Evolutionary conservation across 2,888 invertebrate genomes (phyloP).

Genomic region (Lordiphosa andalusiaca): DNA sequence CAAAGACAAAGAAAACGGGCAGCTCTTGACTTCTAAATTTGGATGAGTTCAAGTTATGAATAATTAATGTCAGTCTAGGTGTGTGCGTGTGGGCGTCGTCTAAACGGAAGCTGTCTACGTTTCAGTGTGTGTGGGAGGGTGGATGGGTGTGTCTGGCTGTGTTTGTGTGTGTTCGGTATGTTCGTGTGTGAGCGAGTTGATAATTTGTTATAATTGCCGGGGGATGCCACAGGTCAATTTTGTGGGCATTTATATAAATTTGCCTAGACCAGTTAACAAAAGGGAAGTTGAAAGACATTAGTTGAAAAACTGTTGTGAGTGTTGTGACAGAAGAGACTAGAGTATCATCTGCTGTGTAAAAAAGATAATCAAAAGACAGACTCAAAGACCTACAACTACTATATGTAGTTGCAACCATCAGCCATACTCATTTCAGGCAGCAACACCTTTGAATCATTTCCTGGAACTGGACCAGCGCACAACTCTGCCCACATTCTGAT

Average conservation of each 20-base stretch:
- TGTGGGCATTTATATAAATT: constrained; percentile 69
- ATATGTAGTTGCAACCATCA: no score
- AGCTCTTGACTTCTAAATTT: constrained; percentile 15
- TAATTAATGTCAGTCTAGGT: constrained; percentile 62
- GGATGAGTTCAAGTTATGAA: constrained; percentile 61
- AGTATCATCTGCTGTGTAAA: no score
- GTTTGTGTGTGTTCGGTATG: constrained; percentile 9
- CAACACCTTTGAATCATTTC: not conserved
- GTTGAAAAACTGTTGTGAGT: no score
- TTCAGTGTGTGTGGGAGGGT: constrained; percentile 10
- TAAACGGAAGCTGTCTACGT: constrained; percentile 21
- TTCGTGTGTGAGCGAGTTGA: constrained; percentile 70
- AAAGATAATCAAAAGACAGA: no score
- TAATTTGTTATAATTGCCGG: constrained; percentile 72
- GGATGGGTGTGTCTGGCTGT: constrained; percentile 11
- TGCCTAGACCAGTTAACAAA: constrained; percentile 50
- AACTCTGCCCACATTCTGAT: constrained; percentile 26
- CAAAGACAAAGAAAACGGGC: constrained; percentile 48
- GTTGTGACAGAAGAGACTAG: no score
- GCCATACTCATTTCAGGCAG: no score
- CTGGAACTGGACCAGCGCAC: constrained; percentile 1
- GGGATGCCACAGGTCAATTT: constrained; percentile 71
- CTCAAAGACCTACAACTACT: no score
- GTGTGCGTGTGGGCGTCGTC: constrained; percentile 31
- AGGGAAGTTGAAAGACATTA: not conserved